These are phyloP conservation scores for Taxidea taxus DNA, from an alignment of 2,113 vertebrate genomes.

Conservation along the genomic window DNA sequence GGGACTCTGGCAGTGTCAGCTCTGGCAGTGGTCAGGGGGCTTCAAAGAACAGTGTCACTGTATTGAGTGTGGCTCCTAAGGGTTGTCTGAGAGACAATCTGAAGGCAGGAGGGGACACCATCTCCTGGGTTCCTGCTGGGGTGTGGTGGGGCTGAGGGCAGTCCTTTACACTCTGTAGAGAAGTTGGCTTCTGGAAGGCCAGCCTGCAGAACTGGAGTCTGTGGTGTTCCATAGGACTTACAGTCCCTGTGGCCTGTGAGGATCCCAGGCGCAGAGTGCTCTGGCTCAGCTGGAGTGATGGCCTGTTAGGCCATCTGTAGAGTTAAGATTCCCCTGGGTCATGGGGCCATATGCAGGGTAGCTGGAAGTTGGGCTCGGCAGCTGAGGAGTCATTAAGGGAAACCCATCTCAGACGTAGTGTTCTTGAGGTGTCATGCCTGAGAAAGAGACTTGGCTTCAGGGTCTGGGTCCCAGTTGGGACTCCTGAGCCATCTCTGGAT, in stretches of 20 bases:
- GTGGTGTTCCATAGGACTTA: background rate
- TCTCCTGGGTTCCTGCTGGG: background rate
- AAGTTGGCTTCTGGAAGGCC: background rate
- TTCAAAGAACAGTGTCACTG: background rate
- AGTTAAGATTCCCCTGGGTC: background rate
- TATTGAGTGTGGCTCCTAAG: background rate
- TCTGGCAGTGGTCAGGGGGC: background rate
- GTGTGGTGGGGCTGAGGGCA: background rate
- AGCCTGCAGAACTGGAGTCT: background rate
- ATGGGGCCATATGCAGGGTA: background rate
- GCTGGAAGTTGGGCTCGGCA: background rate
- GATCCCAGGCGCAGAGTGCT: background rate
- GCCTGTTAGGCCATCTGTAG: background rate
- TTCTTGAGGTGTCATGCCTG: background rate
- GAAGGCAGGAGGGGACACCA: background rate
- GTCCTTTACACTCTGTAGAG: background rate
- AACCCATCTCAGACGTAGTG: background rate
- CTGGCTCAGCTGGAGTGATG: background rate
- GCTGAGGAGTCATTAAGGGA: background rate
- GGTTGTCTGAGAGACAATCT: background rate
- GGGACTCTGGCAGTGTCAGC: background rate
- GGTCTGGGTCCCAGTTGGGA: background rate
- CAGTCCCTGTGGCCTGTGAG: background rate
- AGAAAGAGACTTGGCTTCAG: background rate
- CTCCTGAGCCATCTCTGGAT: background rate